Percentiles rank a stretch among this genome's conserved stretches.
Evolutionary conservation across 2,888 invertebrate species (phyloP).

Genomic region (Polia nebulosa): DNA sequence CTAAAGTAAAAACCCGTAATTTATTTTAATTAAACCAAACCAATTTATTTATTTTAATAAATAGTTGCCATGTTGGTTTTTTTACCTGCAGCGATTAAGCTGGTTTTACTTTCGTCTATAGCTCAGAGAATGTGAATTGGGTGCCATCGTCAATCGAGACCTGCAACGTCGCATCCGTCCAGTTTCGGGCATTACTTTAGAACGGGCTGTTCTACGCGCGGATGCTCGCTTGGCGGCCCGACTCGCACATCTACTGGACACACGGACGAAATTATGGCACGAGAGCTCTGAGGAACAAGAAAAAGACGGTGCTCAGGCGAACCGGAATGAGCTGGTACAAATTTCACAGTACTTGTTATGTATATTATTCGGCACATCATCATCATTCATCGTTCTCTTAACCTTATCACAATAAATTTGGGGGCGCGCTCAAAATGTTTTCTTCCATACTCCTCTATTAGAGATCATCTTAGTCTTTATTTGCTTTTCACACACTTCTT

Average conservation of each 20-base stretch:
- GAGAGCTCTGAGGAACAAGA: constrained; percentile 56
- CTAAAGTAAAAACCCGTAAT: too few relatives aligned
- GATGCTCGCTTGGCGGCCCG: constrained; percentile 98
- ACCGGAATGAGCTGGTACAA: constrained; percentile 64
- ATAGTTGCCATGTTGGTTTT: too few relatives aligned
- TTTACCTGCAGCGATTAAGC: too few relatives aligned
- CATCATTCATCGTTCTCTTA: background rate
- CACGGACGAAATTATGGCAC: constrained; percentile 95
- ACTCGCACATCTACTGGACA: constrained; percentile 97
- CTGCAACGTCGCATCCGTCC: constrained; percentile 98
- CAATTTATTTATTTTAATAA: too few relatives aligned
- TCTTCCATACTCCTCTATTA: background rate
- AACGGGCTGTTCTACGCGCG: constrained; percentile 96
- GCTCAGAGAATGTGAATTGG: constrained; percentile 97
- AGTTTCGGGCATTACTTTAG: constrained; percentile 97
- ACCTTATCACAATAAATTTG: background rate
- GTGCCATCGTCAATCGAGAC: constrained; percentile 99
- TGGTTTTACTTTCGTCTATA: constrained; percentile 73
- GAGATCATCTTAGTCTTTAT: background rate
- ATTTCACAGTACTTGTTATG: background rate
- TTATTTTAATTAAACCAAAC: too few relatives aligned
- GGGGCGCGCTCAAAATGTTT: background rate
- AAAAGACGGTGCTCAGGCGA: constrained; percentile 70
- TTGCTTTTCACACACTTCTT: too few relatives aligned
- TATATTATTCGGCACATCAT: background rate